These are phyloP conservation scores for Tetragnatha montana DNA, from an alignment of 2,888 invertebrate species.

Conservation along the genomic window DNA sequence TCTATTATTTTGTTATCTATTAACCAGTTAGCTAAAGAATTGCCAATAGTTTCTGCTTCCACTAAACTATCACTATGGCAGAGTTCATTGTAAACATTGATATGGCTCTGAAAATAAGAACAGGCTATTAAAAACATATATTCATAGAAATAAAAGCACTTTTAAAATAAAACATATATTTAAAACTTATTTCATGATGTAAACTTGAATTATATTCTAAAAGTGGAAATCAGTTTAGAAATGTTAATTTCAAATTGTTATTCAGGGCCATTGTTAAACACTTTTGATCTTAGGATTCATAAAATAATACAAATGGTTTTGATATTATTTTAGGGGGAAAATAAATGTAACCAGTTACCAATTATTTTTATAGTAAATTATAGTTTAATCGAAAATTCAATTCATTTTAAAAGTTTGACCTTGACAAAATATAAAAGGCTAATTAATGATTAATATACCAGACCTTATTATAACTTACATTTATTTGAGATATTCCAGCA, in stretches of 20 bases:
- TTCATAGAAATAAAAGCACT: not conserved
- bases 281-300: no score
- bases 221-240: no score
- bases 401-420: no score
- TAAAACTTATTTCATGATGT: not conserved
- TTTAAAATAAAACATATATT: not conserved
- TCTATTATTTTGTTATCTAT: slow-evolving; percentile 92
- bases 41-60: slow-evolving; percentile 89
- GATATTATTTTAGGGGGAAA: no score
- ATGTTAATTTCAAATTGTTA: no score
- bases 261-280: no score
- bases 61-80: slow-evolving; percentile 91
- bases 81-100: slow-evolving; percentile 92
- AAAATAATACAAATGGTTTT: no score
- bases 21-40: slow-evolving; percentile 91
- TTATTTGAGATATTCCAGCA: slow-evolving; percentile 95
- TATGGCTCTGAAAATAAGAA: slow-evolving; percentile 80
- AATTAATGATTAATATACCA: not conserved
- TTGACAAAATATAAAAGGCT: no score
- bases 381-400: no score
- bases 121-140: not conserved
- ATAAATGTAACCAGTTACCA: no score
- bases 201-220: no score
- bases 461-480: slow-evolving; percentile 79
- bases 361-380: no score